Evolutionary conservation across 92 coral and sea anemone species (phyloP), one percentile per base, ranked within the genome.

Genomic region (Chrysogorgia sp.): DNA sequence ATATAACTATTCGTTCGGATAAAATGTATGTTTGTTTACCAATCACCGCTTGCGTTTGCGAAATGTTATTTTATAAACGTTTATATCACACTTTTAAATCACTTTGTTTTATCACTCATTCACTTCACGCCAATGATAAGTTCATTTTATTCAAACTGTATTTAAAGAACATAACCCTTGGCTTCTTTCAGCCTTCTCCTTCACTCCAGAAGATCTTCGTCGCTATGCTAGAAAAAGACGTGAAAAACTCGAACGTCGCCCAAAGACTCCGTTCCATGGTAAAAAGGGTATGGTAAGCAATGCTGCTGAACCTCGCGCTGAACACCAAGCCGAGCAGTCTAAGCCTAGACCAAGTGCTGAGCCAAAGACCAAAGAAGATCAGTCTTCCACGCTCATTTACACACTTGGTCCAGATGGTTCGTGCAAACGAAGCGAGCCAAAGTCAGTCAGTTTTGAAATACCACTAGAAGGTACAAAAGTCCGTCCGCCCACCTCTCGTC

Each of bases 231-330:
- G 23, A 29, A 23, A 29, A 31, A 23, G 63, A 57, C 63, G 34
- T 3, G 63, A 8, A 7, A 57, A 29, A 57, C 63, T 57, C 3
- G 9, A 29, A 10, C 30, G 32, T 2, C 63, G 63, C 23, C 63
- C 63, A 15, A 57, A 57, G 63, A 57, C 63, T 23, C 63, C 63
- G 12, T 57, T 57, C 32, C 63, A 23, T 57, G 53, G 14, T 7
- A 15, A 47, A 47, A 2, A 2, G 7, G n/a, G 2, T 15, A 6
- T 15, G 2, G 53, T 15, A n/a, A 7, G 17, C 53, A 47, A 47
- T 47, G 5, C 43, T 5, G 5, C 43, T 37, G 53, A 47, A 2
- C 14, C n/a, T 47, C 53, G n/a, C 10, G 53, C 10, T 47, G 53
- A 47, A 47, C 53, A 47, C n/a, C 53, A 47, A 47, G 53, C n/a